phyloP scores from a whole-genome alignment of 2,113 vertebrate species.

The Seriola dumerili region DNA sequence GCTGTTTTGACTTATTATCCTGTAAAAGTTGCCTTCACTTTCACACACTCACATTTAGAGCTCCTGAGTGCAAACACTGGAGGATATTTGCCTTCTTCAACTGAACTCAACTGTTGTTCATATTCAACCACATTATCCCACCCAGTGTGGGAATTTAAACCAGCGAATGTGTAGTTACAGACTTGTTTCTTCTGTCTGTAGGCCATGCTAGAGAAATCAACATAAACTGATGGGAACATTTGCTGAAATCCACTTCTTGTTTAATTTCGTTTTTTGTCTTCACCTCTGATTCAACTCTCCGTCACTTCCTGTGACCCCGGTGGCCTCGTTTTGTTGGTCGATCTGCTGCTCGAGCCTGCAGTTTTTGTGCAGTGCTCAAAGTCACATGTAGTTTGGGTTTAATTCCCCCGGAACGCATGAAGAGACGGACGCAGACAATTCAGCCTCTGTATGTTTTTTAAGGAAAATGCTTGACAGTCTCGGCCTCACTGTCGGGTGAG shows the following conservation, averaged over 20 bases:
- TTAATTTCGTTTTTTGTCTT: neutral
- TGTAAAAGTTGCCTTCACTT: neutral
- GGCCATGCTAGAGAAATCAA: neutral
- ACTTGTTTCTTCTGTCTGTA: neutral
- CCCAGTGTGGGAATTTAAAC: neutral
- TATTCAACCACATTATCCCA: neutral
- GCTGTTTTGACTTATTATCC: neutral
- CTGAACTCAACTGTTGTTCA: slow-evolving; percentile 3
- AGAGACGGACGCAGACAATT: slow-evolving; percentile 50
- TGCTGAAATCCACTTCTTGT: neutral
- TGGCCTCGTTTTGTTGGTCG: slow-evolving; percentile 36
- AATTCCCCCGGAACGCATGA: slow-evolving; percentile 52
- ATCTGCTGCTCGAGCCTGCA: slow-evolving; percentile 43
- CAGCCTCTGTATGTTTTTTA: slow-evolving; percentile 54
- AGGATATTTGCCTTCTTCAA: slow-evolving; percentile 39
- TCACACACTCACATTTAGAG: neutral
- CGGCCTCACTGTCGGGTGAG: slow-evolving; percentile 29
- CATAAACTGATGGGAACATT: neutral
- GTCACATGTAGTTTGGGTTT: slow-evolving; percentile 58
- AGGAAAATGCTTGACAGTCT: slow-evolving; percentile 37
- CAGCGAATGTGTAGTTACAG: neutral
- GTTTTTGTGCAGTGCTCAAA: slow-evolving; percentile 43
- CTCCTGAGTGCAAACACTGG: slow-evolving; percentile 33
- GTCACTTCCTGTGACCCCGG: slow-evolving; percentile 58
- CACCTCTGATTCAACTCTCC: slow-evolving; percentile 24